Percentiles rank a stretch among this genome's conserved stretches.
phyloP scores from a whole-genome alignment of 2,113 vertebrate species.

The Ailurus styani region DNA sequence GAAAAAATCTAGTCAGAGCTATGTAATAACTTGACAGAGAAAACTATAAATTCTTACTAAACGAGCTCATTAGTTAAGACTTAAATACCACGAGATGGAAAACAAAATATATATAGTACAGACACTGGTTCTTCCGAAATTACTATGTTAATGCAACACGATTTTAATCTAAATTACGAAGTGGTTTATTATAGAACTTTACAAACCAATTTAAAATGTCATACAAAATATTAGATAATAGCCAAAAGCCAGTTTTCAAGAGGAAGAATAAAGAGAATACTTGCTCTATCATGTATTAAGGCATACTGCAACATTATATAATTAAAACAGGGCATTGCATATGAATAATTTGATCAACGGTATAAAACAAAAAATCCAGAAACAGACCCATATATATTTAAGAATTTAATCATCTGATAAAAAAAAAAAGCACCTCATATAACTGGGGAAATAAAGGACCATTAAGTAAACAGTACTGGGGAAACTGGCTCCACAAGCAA shows the following conservation, averaged over 20 bases:
- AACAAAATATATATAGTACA: neutral
- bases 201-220: neutral
- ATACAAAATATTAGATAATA: neutral
- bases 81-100: neutral
- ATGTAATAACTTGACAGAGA: neutral
- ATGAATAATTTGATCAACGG: neutral
- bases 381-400: neutral
- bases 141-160: neutral
- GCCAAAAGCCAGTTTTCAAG: neutral
- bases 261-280: neutral
- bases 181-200: neutral
- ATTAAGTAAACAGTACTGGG: neutral
- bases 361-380: neutral
- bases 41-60: neutral
- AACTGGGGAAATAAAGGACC: neutral
- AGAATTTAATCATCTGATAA: neutral
- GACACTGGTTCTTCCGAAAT: neutral
- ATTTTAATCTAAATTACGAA: neutral
- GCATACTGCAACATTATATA: neutral
- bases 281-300: neutral
- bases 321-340: neutral
- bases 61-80: neutral
- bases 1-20: neutral
- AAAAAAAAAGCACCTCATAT: neutral
- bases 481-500: neutral